Evolutionary conservation across 2,888 invertebrate species (phyloP).

Genomic region (Tolmerus cingulatus): DNA sequence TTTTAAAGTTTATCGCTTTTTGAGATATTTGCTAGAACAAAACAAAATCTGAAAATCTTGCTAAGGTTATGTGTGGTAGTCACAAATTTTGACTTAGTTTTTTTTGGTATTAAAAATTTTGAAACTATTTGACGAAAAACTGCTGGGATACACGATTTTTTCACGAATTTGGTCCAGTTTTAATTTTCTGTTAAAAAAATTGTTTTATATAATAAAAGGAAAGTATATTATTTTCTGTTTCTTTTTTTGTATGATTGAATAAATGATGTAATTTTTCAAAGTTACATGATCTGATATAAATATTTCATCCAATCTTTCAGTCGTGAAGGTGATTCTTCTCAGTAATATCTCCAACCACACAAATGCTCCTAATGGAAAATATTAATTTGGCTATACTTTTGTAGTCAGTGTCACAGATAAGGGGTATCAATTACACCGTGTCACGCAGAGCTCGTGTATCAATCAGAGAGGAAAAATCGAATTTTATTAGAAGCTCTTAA

Average conservation of each 20-base stretch:
- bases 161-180: no score
- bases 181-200: no score
- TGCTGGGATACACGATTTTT: no score
- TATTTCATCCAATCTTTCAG: neutral
- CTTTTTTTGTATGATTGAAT: neutral
- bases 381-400: conserved; percentile 9
- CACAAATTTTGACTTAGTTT: no score
- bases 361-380: neutral
- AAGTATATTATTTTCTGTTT: no score
- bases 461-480: conserved; percentile 16
- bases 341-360: neutral
- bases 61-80: no score
- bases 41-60: no score
- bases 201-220: no score
- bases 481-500: conserved; percentile 25
- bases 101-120: no score
- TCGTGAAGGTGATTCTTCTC: neutral
- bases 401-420: neutral
- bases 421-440: neutral
- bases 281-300: neutral
- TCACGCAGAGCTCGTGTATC: conserved; percentile 15
- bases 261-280: neutral
- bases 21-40: no score
- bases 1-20: no score
- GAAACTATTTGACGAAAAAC: no score